Base-by-base conservation (phyloP, 1,140 invertebrate species). In the Scaptodrosophila lebanonensis region DNA sequence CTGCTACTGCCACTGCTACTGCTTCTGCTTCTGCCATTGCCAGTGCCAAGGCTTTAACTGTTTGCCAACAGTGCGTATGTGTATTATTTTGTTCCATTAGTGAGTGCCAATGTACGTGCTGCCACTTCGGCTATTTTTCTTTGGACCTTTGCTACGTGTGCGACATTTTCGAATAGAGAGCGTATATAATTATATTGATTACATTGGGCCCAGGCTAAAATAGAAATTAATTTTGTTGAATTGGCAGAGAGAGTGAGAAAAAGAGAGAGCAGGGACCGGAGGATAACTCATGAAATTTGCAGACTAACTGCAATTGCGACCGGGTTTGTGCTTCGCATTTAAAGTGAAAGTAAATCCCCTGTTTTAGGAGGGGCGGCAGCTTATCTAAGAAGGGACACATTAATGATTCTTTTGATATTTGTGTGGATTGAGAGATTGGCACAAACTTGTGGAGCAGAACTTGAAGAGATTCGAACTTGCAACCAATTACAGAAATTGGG, bases 141-240 rank as follows among this genome's bases (percentile, higher is more conserved):
- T 17, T 12, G 42, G n/a, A 9, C 47, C 48, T 27, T 22, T 30
- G 29, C 42, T 76, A 77, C 75, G 75, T 79, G 75, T 79, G 62
- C 69, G 75, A 79, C 75, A 79, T 82, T 79, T 75, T 66, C 64
- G 54, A 79, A 79, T 69, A 79, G 75, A 61, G 47, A 47, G 56
- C 69, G 66, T n/a, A n/a, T n/a, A n/a, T 79, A 79, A 79, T 79
- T 79, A 79, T 79, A 79, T 79, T 82, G 75, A 79, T 79, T 82
- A 75, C 69, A 53, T 49, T 50, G 38, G 42, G 40, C 11, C 25
- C 30, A 6, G 6, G 8, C 22, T 0, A 20, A 32, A 38, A 36
- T 33, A 43, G 54, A 52, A 43, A 35, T 22, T 22, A 48, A 27
- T 13, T 33, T 38, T 8, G 22, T 8, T 8, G 3, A n/a, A n/a